A percentile compares a stretch with the other conserved stretches of the same genome.
These are phyloP conservation scores for Anarhynchus alexandrinus DNA, from an alignment of 2,113 vertebrate species.

Conservation along the genomic window DNA sequence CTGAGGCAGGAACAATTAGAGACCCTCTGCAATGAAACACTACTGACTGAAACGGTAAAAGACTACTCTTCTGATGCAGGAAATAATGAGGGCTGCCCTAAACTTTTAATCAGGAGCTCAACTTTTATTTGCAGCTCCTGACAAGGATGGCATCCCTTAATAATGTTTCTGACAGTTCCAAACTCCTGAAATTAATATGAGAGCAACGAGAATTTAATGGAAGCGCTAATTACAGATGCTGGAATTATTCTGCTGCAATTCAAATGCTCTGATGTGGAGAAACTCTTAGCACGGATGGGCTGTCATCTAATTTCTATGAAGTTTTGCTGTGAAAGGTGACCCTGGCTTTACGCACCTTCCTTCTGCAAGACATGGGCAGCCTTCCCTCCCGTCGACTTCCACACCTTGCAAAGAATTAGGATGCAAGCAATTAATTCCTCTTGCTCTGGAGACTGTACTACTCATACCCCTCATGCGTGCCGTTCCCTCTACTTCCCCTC, in stretches of 20 bases:
- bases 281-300: constrained; percentile 49
- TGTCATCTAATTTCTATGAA: constrained; percentile 30
- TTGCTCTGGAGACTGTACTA: neutral
- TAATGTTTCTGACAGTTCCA: constrained; percentile 29
- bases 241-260: constrained; percentile 46
- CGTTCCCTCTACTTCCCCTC: neutral
- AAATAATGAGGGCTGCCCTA: constrained; percentile 40
- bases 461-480: neutral
- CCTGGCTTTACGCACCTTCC: neutral
- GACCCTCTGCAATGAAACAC: neutral
- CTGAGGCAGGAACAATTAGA: neutral
- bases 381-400: neutral
- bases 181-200: constrained; percentile 58
- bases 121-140: constrained; percentile 26
- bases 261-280: constrained; percentile 62
- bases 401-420: neutral
- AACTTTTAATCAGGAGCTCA: constrained; percentile 51
- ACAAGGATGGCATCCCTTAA: constrained; percentile 26
- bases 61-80: neutral
- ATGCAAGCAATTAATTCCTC: neutral
- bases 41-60: neutral
- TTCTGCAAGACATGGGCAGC: neutral
- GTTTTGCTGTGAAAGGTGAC: constrained; percentile 54
- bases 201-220: constrained; percentile 43
- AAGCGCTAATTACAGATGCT: constrained; percentile 50